Conservation (phyloP, 2,888 invertebrate species). For the Sphaerophoria rueppellii region DNA sequence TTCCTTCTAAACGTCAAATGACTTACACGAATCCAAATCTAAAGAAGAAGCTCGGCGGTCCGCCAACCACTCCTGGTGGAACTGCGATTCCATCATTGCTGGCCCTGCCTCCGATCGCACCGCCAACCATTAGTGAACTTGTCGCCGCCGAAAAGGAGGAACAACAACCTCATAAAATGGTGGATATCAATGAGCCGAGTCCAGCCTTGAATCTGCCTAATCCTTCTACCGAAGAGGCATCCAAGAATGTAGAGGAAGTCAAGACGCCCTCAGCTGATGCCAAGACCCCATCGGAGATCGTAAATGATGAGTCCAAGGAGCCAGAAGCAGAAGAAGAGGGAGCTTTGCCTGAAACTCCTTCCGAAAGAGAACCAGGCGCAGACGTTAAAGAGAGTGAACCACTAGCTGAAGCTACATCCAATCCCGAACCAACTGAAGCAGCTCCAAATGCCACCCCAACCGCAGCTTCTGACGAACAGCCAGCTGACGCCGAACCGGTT, state of each 20-base stretch:
- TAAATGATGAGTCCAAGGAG: slow-evolving; percentile 71
- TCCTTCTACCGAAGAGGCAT: slow-evolving; percentile 22
- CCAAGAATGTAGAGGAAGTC: slow-evolving; percentile 26
- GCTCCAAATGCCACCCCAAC: neutral
- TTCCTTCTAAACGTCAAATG: slow-evolving; percentile 79
- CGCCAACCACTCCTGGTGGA: slow-evolving; percentile 76
- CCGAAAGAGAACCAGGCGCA: slow-evolving; percentile 14
- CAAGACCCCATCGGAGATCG: slow-evolving; percentile 66
- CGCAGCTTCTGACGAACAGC: slow-evolving; percentile 24
- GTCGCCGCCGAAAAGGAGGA: slow-evolving; percentile 60
- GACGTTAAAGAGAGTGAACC: slow-evolving; percentile 3
- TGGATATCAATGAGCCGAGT: slow-evolving; percentile 18
- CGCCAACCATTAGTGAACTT: slow-evolving; percentile 78
- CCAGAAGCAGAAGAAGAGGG: slow-evolving; percentile 36
- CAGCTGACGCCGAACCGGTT: slow-evolving; percentile 73
- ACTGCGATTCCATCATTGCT: slow-evolving; percentile 80
- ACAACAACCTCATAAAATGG: neutral
- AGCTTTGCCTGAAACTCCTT: slow-evolving; percentile 2
- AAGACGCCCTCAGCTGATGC: slow-evolving; percentile 1
- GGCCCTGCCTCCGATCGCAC: slow-evolving; percentile 79
- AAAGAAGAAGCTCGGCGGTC: slow-evolving; percentile 75
- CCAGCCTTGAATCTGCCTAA: slow-evolving; percentile 61
- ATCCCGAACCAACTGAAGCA: slow-evolving; percentile 26
- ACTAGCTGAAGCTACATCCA: neutral
- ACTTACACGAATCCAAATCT: slow-evolving; percentile 79